Evolutionary conservation across 2,888 invertebrate genomes (phyloP).

Genomic region (Anthrax anthrax): DNA sequence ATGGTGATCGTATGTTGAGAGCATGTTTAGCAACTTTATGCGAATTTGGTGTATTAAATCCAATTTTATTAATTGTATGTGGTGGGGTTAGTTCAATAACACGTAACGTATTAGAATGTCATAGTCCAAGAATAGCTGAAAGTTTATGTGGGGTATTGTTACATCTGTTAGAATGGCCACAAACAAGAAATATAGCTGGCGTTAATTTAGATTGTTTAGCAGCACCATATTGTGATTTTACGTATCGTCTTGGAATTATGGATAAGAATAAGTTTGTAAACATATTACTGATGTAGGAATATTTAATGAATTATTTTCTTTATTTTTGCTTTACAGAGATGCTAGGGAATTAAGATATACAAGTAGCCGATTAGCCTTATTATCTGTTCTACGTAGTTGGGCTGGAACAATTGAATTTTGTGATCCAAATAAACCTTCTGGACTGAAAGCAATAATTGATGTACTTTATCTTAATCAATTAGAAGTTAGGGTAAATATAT

Average conservation of each 20-base stretch:
- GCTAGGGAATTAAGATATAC: slow-evolving; percentile 70
- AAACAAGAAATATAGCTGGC: slow-evolving; percentile 56
- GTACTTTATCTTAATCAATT: slow-evolving; percentile 72
- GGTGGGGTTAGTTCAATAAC: slow-evolving; percentile 74
- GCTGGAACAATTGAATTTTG: slow-evolving; percentile 81
- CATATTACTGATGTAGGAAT: background rate
- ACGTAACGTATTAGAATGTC: slow-evolving; percentile 69
- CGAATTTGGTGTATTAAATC: slow-evolving; percentile 77
- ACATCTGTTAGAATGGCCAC: slow-evolving; percentile 71
- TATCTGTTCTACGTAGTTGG: slow-evolving; percentile 82
- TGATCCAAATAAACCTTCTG: slow-evolving; percentile 58
- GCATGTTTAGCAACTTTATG: slow-evolving; percentile 77
- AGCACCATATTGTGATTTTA: slow-evolving; percentile 89
- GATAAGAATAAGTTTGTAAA: slow-evolving; percentile 50
- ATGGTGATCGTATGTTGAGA: slow-evolving; percentile 65
- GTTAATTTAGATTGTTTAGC: slow-evolving; percentile 76
- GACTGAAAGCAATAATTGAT: slow-evolving; percentile 62
- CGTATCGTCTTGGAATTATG: slow-evolving; percentile 56
- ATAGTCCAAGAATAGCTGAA: slow-evolving; percentile 80
- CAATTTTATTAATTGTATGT: slow-evolving; percentile 60
- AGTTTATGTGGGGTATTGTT: slow-evolving; percentile 77
- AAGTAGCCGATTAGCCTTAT: slow-evolving; percentile 67
- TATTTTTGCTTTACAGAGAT: slow-evolving; percentile 37
- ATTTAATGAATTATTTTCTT: background rate
- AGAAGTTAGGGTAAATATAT: slow-evolving; percentile 67